These are phyloP conservation scores for Tenebrio molitor DNA, from an alignment of 1,140 invertebrate species.

Conservation along the genomic window DNA sequence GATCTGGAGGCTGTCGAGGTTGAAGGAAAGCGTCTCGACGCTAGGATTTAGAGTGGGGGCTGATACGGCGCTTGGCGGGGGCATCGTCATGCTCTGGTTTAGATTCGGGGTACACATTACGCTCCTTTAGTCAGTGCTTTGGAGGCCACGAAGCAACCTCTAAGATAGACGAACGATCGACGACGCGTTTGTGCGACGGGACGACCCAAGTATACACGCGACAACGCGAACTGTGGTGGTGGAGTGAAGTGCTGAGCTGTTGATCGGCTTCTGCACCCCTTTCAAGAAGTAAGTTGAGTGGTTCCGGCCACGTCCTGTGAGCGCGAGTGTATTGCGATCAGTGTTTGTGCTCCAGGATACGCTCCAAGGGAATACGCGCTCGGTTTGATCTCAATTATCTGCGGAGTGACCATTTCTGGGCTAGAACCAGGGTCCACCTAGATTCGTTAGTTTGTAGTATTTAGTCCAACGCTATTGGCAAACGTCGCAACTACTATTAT, in stretches of 20 bases:
- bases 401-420: conserved; percentile 25
- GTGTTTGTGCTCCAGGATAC: conserved; percentile 45
- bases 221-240: conserved; percentile 57
- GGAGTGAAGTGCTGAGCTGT: conserved; percentile 56
- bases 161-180: conserved; percentile 65
- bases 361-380: conserved; percentile 24
- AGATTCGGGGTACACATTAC: conserved; percentile 61
- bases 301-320: conserved; percentile 46
- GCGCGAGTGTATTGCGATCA: conserved; percentile 54
- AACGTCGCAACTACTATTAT: conserved; percentile 17
- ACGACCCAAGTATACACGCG: conserved; percentile 62
- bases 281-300: conserved; percentile 61
- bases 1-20: conserved; percentile 32
- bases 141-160: conserved; percentile 65
- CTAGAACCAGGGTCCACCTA: conserved; percentile 23
- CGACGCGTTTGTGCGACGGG: conserved; percentile 63
- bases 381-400: not conserved
- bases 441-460: conserved; percentile 14
- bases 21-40: conserved; percentile 37
- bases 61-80: conserved; percentile 52
- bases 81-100: conserved; percentile 60
- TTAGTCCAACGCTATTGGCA: conserved; percentile 12
- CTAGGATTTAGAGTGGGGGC: conserved; percentile 40
- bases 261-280: conserved; percentile 45
- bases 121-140: conserved; percentile 66